Base-by-base conservation (phyloP, 2,888 invertebrate species). In the Cremastinae sp. region DNA sequence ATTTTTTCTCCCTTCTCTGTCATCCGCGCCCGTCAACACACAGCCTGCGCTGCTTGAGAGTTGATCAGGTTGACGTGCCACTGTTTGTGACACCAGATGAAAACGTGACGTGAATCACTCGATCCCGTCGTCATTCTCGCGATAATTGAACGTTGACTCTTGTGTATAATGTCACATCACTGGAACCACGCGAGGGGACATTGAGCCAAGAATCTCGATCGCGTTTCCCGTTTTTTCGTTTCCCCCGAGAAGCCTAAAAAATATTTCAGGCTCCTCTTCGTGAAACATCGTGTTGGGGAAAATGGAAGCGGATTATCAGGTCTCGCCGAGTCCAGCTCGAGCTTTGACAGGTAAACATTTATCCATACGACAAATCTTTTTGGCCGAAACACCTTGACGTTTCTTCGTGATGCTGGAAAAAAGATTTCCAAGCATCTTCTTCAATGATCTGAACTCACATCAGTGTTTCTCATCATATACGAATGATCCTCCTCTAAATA, bases 251-350 rank as follows among this genome's bases (percentile, higher is more conserved):
- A 62, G 56, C 55, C 70, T 65, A 65, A 56, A 51, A 35, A 41
- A 9, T 65, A 4, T 12, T 70, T 74, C 61, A 14, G 73, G 66
- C 61, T 68, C 22, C 18, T 37, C 55, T 5, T 28, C 5, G 45
- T 14, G 39, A 66, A 58, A 53, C 49, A 22, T 37, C 64, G 73
- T 64, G 45, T 55, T n/a, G 61, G 22, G 16, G 41, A 78, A 85
- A 82, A 89, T 89, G 89, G 89, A 89, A 87, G 88, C 89, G 81
- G 87, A 89, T 82, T 89, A 88, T 83, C 89, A 89, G 83, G 85
- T 88, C 78, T 87, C 88, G 83, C 85, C 83, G 69, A 89, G 87
- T 83, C 89, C 89, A 80, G 86, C 88, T 75, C 86, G 88, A 85
- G 86, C 83, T 85, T 87, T 89, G 87, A 89, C 89, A 89, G 89